phyloP scores from a whole-genome alignment of 1,140 invertebrate genomes.

The Drosophila murphyi region DNA sequence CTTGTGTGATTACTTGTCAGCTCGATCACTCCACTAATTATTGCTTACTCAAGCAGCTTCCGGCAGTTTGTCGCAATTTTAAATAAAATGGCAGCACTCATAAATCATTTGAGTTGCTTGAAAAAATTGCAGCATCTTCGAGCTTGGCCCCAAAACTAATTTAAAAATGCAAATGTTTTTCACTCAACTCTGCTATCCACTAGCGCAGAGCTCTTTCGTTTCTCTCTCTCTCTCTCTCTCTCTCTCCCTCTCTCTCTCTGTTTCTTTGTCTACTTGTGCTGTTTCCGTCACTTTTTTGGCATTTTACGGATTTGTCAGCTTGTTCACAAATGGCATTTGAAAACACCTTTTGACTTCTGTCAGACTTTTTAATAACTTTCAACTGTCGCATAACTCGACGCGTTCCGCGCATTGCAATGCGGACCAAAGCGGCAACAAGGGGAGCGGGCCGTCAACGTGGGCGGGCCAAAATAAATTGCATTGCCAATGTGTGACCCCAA shows the following conservation, averaged over 20 bases:
- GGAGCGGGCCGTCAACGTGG: too few species aligned
- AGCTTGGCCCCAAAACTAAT: neutral
- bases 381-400: constrained; percentile 60
- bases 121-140: neutral
- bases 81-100: constrained; percentile 24
- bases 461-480: constrained; percentile 44
- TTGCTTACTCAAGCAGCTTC: too few species aligned
- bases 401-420: neutral
- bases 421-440: too few species aligned
- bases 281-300: neutral
- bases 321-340: constrained; percentile 32
- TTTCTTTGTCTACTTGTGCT: neutral
- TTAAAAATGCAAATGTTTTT: constrained; percentile 9
- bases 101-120: neutral
- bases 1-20: too few species aligned
- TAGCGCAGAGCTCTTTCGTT: neutral
- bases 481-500: constrained; percentile 25
- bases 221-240: neutral
- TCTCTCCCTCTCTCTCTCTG: neutral
- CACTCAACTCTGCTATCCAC: neutral
- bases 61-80: neutral
- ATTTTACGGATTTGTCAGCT: constrained; percentile 6
- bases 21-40: too few species aligned
- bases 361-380: constrained; percentile 76
- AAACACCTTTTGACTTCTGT: constrained; percentile 45